Conservation (phyloP, 2,797 vertebrate genomes). For the Heterohyrax brucei region DNA sequence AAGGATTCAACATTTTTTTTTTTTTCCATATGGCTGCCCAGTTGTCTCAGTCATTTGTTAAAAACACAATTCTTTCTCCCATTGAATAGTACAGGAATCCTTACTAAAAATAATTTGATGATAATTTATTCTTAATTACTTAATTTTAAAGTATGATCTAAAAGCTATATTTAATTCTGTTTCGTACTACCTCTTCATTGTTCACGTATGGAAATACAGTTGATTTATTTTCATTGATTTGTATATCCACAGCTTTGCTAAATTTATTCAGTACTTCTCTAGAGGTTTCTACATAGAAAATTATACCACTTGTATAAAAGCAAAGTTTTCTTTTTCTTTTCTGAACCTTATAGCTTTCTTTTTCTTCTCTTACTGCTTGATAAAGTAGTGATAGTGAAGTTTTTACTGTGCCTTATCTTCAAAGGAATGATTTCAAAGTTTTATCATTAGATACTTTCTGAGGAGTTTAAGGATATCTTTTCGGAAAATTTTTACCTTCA, state of each 20-base stretch:
- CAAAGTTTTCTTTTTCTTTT: not conserved
- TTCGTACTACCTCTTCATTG: not conserved
- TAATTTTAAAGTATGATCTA: not conserved
- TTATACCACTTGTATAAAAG: not conserved
- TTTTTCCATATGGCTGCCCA: too few relatives aligned
- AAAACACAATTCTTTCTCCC: too few relatives aligned
- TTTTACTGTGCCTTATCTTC: not conserved
- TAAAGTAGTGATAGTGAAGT: not conserved
- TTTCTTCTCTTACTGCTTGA: not conserved
- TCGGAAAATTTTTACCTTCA: not conserved
- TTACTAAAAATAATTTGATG: not conserved
- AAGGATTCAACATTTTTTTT: too few relatives aligned
- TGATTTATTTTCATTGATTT: conserved; percentile 35
- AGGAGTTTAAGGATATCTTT: not conserved
- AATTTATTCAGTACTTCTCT: conserved; percentile 14
- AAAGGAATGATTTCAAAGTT: not conserved
- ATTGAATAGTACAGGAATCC: too few relatives aligned
- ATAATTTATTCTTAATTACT: conserved; percentile 17
- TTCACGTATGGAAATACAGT: not conserved
- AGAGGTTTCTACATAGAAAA: not conserved
- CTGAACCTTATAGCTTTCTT: not conserved
- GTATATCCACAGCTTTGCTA: not conserved
- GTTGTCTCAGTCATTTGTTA: too few relatives aligned
- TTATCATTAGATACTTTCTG: not conserved
- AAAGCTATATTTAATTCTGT: conserved; percentile 46